A percentile compares a stretch with the other conserved stretches of the same genome.
Conservation (phyloP, 2,797 vertebrate species). For the Myotis pilosus region DNA sequence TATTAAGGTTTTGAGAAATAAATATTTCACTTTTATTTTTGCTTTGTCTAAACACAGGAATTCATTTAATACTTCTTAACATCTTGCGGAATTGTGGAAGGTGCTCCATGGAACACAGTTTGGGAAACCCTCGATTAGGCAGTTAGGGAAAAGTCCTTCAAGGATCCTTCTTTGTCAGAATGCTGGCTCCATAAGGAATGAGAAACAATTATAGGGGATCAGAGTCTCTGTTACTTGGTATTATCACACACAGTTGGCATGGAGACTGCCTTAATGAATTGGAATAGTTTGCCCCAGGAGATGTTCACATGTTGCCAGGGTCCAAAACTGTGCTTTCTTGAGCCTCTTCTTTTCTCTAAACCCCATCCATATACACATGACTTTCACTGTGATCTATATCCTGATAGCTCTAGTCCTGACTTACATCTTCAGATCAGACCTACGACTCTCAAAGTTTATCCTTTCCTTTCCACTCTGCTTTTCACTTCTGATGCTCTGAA, state of each 20-base stretch:
- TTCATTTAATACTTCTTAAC: background rate
- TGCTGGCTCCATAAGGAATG: background rate
- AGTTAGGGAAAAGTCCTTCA: background rate
- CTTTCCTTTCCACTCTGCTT: background rate
- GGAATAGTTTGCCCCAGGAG: background rate
- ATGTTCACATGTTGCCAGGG: background rate
- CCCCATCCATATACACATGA: background rate
- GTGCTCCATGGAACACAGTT: background rate
- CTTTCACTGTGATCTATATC: background rate
- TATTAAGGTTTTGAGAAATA: conserved; percentile 4
- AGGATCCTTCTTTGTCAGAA: background rate
- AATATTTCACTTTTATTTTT: background rate
- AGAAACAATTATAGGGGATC: background rate
- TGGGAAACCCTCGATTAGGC: background rate
- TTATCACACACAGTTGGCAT: background rate
- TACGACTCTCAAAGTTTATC: background rate
- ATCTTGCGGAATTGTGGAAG: background rate
- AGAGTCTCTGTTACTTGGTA: background rate
- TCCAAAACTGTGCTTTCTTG: background rate
- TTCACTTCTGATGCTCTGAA: background rate
- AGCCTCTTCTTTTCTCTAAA: background rate
- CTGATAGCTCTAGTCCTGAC: background rate
- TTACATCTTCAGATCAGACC: background rate
- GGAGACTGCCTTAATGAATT: background rate
- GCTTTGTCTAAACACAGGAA: background rate